These are phyloP conservation scores for Cerastoderma edule DNA, from an alignment of 2,888 invertebrate genomes.

Conservation along the genomic window DNA sequence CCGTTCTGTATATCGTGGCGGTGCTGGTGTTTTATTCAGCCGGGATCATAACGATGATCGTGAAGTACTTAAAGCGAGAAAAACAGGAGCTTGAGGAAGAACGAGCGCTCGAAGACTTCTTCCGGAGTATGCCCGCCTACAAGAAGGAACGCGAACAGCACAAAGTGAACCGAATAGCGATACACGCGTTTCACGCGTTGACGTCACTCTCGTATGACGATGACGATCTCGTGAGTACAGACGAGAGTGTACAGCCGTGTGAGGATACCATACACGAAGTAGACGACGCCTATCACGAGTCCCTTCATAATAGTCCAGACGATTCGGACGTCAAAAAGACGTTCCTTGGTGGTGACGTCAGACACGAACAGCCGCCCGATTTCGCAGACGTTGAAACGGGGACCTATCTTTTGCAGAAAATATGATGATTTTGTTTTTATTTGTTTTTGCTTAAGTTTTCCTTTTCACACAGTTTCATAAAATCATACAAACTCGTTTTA, in stretches of 20 bases:
- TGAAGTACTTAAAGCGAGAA: constrained; percentile 76
- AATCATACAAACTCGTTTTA: no score
- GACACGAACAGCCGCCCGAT: not conserved
- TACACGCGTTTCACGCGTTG: constrained; percentile 77
- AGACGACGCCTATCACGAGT: constrained; percentile 32
- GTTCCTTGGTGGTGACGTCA: not conserved
- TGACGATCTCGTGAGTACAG: constrained; percentile 46
- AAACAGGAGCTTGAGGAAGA: constrained; percentile 76
- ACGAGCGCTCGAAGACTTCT: constrained; percentile 76
- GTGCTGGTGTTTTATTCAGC: constrained; percentile 77
- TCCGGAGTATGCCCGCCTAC: constrained; percentile 73
- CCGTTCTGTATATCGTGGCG: constrained; percentile 76
- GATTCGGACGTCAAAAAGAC: constrained; percentile 17
- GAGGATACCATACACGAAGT: constrained; percentile 51
- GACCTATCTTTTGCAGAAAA: constrained; percentile 6
- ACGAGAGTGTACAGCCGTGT: constrained; percentile 39
- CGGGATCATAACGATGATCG: constrained; percentile 77
- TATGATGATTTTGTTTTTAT: no score
- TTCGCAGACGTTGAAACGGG: not conserved
- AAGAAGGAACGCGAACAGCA: constrained; percentile 73
- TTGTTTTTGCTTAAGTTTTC: no score
- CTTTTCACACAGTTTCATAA: no score
- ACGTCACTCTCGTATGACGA: constrained; percentile 71
- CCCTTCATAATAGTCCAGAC: not conserved
- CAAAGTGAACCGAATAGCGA: constrained; percentile 76